Base-by-base conservation (phyloP, 1,140 invertebrate species). In the Dendrolimus punctatus region DNA sequence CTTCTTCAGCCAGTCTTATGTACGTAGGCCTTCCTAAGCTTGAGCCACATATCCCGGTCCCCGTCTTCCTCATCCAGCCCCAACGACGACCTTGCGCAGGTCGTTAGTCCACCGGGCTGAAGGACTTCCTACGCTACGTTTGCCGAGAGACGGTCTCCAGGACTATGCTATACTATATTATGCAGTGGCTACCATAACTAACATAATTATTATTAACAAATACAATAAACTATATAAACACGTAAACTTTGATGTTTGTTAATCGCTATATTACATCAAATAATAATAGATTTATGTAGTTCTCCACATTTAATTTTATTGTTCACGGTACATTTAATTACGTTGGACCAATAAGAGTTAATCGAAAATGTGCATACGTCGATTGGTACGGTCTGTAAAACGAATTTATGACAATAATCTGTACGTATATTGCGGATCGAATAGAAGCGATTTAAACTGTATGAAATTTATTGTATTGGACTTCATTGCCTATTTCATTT, bases 351-450 rank as follows among this genome's bases (percentile, higher is more conserved):
- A 65, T 62, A 63, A 62, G 54, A 61, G 57, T 73, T 72, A 71
- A 76, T 69, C 68, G 67, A 66, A 23, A 70, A 68, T 66, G 57
- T 66, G 65, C 66, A 71, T 62, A 66, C 61, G 56, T 51, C 55
- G 40, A 49, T 50, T n/a, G n/a, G 10, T 43, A 55, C 49, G 45
- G 55, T 62, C 51, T 60, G 51, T 40, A 60, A 51, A 66, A 53
- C 55, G 62, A 71, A 80, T 80, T 76, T 78, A 83, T 83, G 72
- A 73, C 74, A 68, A 79, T 80, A 82, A 79, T 80, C 67, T 75
- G 64, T 55, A 63, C 66, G 56, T 70, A 55, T 62, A 60, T 68
- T 65, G 50, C 43, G 59, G 57, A 50, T 52, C 64, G 55, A 60
- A 74, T 71, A 72, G 65, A 74, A 67, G 66, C 50, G 51, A 53